Evolutionary conservation across 2,888 invertebrate genomes (phyloP).

Genomic region (Xylota sylvarum): DNA sequence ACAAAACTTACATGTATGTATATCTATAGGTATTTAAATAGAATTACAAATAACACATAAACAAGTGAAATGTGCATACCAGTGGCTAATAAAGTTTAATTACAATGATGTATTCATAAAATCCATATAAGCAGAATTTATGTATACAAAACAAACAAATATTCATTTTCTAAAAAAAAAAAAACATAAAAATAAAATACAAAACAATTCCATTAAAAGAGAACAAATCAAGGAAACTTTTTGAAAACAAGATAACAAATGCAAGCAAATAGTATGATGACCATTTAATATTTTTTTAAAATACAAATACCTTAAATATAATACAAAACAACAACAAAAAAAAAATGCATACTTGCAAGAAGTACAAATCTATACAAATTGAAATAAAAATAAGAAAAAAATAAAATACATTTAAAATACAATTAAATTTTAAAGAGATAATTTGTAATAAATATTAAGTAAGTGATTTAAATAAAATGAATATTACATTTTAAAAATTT

Average conservation of each 20-base stretch:
- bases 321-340: slow-evolving; percentile 53
- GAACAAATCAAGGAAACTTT: slow-evolving; percentile 1
- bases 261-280: slow-evolving; percentile 57
- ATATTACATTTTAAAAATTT: slow-evolving; percentile 47
- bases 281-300: slow-evolving; percentile 66
- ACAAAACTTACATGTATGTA: no score
- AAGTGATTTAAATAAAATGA: slow-evolving; percentile 55
- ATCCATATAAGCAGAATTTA: slow-evolving; percentile 41
- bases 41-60: slow-evolving; percentile 29
- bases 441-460: slow-evolving; percentile 69
- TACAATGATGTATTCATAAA: slow-evolving; percentile 31
- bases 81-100: slow-evolving; percentile 47
- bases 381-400: slow-evolving; percentile 60
- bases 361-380: slow-evolving; percentile 78
- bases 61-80: slow-evolving; percentile 39
- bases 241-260: slow-evolving; percentile 41
- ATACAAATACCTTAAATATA: slow-evolving; percentile 66
- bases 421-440: slow-evolving; percentile 57
- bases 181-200: slow-evolving; percentile 16
- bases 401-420: slow-evolving; percentile 58
- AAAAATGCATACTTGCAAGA: slow-evolving; percentile 74
- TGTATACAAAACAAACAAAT: slow-evolving; percentile 52
- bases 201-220: slow-evolving; percentile 10
- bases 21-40: slow-evolving; percentile 48
- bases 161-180: slow-evolving; percentile 24